These are phyloP conservation scores for Cherax quadricarinatus DNA, from an alignment of 1,140 invertebrate genomes.

Conservation along the genomic window DNA sequence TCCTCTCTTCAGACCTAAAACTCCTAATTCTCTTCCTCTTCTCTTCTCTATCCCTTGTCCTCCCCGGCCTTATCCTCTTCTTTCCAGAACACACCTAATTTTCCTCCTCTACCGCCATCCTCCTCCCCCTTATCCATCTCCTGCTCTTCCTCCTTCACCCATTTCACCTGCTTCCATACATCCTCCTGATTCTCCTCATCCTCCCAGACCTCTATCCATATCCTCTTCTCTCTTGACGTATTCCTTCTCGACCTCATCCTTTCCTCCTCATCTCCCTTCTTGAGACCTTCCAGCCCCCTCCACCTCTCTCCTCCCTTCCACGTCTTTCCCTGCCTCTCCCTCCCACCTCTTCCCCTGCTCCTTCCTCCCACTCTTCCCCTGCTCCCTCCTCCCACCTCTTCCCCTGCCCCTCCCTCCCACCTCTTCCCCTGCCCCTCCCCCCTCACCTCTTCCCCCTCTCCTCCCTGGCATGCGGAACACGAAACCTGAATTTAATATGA, in stretches of 20 bases:
- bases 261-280: neutral
- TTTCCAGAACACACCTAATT: no score
- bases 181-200: no score
- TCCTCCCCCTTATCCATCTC: no score
- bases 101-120: no score
- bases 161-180: no score
- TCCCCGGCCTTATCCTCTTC: no score
- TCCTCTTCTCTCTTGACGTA: neutral
- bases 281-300: neutral
- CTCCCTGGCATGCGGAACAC: neutral
- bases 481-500: constrained; percentile 16
- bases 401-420: neutral
- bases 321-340: neutral
- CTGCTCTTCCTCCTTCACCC: no score
- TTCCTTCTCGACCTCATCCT: neutral
- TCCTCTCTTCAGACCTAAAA: neutral
- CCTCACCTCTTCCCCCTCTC: no score
- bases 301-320: neutral
- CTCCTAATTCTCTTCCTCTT: neutral
- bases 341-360: neutral
- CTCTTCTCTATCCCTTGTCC: neutral
- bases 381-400: neutral
- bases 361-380: neutral
- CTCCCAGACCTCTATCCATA: no score
- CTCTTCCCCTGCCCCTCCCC: neutral